Evolutionary conservation across 2,888 invertebrate species (phyloP).

Genomic region (Catocala fraxini): DNA sequence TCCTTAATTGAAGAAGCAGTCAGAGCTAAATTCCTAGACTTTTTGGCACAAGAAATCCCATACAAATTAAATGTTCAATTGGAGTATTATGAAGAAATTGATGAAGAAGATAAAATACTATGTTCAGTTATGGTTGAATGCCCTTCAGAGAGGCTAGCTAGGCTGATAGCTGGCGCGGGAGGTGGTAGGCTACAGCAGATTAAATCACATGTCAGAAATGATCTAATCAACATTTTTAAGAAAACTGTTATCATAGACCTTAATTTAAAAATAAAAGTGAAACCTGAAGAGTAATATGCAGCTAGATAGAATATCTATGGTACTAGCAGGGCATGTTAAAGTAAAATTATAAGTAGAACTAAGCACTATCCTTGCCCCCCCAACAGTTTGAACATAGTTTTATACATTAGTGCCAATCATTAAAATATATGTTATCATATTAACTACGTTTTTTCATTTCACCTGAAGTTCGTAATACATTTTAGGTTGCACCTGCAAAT

Average conservation of each 20-base stretch:
- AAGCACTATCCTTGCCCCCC: too few relatives aligned
- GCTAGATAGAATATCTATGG: background rate
- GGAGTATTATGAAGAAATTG: constrained; percentile 89
- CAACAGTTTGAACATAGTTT: too few relatives aligned
- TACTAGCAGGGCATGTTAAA: background rate
- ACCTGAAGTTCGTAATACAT: too few relatives aligned
- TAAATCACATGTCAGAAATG: constrained; percentile 88
- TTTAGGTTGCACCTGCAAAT: too few relatives aligned
- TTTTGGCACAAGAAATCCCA: constrained; percentile 95
- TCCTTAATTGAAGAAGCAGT: constrained; percentile 92
- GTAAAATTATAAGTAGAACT: too few relatives aligned
- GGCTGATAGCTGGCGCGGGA: constrained; percentile 89
- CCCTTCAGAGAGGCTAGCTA: constrained; percentile 88
- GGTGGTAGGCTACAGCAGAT: constrained; percentile 92
- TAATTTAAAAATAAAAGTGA: constrained; percentile 63
- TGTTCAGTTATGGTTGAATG: constrained; percentile 89
- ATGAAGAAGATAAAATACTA: constrained; percentile 80
- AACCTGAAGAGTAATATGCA: constrained; percentile 28
- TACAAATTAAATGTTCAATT: constrained; percentile 90
- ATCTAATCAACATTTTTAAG: constrained; percentile 89
- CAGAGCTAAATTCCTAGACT: constrained; percentile 94
- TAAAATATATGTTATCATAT: too few relatives aligned
- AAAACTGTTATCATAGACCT: constrained; percentile 84
- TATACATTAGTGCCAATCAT: too few relatives aligned
- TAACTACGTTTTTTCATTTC: too few relatives aligned